A percentile compares a stretch with the other conserved stretches of the same genome.
phyloP scores from a whole-genome alignment of 1,140 invertebrate genomes.

The Drosophila ogumai region DNA sequence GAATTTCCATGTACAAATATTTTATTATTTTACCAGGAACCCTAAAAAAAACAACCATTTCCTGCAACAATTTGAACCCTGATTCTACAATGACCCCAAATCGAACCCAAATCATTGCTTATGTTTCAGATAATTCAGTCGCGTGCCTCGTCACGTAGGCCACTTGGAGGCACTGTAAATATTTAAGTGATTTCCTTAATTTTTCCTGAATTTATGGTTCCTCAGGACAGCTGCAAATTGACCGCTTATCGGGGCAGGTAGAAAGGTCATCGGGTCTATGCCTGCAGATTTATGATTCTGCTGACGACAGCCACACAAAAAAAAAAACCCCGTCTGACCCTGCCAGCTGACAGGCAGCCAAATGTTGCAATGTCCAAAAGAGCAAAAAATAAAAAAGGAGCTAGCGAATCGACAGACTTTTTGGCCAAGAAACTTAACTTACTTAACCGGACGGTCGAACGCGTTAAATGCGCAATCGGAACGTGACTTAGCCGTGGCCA shows the following conservation, averaged over 20 bases:
- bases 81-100: background rate
- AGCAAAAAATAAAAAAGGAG: slow-evolving; percentile 34
- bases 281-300: slow-evolving; percentile 45
- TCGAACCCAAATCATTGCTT: slow-evolving; percentile 1
- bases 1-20: background rate
- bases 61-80: background rate
- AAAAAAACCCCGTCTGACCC: slow-evolving; percentile 58
- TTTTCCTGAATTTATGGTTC: slow-evolving; percentile 10
- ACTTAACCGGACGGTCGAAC: slow-evolving; percentile 58
- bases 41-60: background rate
- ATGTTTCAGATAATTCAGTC: background rate
- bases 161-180: slow-evolving; percentile 28
- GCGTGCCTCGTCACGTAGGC: slow-evolving; percentile 60
- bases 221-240: slow-evolving; percentile 48
- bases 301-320: background rate
- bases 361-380: slow-evolving; percentile 56
- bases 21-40: background rate
- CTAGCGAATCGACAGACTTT: slow-evolving; percentile 14
- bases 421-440: slow-evolving; percentile 53
- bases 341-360: slow-evolving; percentile 33
- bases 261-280: slow-evolving; percentile 43
- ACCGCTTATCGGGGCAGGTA: slow-evolving; percentile 53
- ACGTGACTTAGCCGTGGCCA: slow-evolving; percentile 65
- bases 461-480: slow-evolving; percentile 49
- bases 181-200: slow-evolving; percentile 22